Base-by-base conservation (phyloP, 2,888 invertebrate genomes). In the Andrena chrysosceles region DNA sequence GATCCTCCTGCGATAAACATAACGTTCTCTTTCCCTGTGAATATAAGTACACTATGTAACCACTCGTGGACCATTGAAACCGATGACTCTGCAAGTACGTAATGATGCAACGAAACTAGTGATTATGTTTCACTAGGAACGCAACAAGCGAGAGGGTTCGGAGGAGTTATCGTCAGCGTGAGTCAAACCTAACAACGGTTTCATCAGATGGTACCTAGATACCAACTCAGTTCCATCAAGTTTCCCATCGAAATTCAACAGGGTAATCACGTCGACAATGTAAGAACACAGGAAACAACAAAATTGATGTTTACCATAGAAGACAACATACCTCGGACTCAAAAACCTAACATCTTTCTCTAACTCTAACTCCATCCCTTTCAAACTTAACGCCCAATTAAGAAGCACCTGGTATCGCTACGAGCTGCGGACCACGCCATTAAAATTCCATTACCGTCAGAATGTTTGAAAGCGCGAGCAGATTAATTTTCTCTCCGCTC, bases 31-130 rank as follows among this genome's bases (percentile, higher is more conserved):
- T 56, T 56, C 26, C 42, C 10, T 23, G 56, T 23, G 26, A 56
- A 56, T n/a, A 56, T 26, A 10, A 2, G 3, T 13, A 16, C 42
- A 16, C 42, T 16, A 1, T 42, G 26, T 7, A 54, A 54, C 54
- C 54, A 54, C 20, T 54, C 54, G 54, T 3, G 54, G 54, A 23
- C 54, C 54, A 56, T 23, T 26, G 56, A 26, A 56, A 56, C 23
- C 56, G 23, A 23, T 23, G 56, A 56, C 56, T 52, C 52, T 56
- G 56, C 56, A 56, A 10, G 4, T 23, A 26, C 56, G 23, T 26
- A 56, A 56, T 56, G 56, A 56, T 26, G 56, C 56, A 56, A 56
- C 56, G 7, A 56, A 23, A 26, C 56, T 23, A 56, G 26, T 56
- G 42, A 42, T 64, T 23, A 42, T 31, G 29, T 1, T 66, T 26